Base-by-base conservation (phyloP, 2,113 vertebrate genomes). In the Rhinolophus sinicus region DNA sequence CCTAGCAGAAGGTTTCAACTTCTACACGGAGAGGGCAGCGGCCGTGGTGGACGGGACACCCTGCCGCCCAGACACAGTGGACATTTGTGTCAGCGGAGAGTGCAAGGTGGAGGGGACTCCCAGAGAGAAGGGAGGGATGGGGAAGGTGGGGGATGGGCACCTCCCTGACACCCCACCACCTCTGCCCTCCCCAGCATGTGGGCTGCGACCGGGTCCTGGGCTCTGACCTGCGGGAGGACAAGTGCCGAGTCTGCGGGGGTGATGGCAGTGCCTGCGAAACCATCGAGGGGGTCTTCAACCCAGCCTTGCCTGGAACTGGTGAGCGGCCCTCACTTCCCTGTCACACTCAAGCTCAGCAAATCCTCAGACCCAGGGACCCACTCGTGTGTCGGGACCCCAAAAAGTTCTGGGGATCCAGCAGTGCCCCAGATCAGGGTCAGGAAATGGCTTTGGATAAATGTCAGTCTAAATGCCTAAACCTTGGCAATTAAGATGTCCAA, bases 1-100 rank as follows among this genome's bases (percentile, higher is more conserved):
- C 97, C 97, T 99, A 93, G 99, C 99, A 0, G 99, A 99, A 96
- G 99, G 99, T 21, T 99, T 99, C 98, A 99, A 99, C 98, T 99
- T 99, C 98, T 99, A 99, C 98, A 99, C 99, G 0, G 99, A 99
- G 97, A 98, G 99, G 14, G 99, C 99, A 0, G 99, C 99, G 0
- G 99, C 99, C 0, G 99, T 99, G 97, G 99, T 99, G 97, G 99
- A 99, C 0, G 99, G 99, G 77, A 99, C 99, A 0, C 99, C 98
- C 0, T 99, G 99, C 95, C 97, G 99, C 81, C 99, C 99, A 1
- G 99, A 99, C 97, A 99, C 99, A 3, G 98, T 99, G 14, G 99
- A 99, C 87, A 99, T 99, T 93, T 99, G 99, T 7, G 99, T 99
- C 91, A 99, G 99, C 0, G 99, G 99, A 75, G 99, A 99, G 97